Conservation (phyloP, 2,888 invertebrate genomes). For the Cenopis cana region DNA sequence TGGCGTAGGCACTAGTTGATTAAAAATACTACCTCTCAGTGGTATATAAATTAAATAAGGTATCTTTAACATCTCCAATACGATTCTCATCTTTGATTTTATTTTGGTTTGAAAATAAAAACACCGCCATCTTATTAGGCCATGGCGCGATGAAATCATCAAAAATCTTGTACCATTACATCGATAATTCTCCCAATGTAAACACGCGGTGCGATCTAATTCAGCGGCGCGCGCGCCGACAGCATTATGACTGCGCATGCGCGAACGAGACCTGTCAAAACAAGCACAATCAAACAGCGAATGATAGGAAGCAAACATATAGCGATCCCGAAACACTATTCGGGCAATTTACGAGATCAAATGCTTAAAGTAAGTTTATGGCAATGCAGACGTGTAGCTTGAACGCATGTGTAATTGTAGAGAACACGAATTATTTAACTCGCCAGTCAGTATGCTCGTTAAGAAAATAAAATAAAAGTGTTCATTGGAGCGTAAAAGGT, state of each 20-base stretch:
- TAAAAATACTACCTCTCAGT: too few species aligned
- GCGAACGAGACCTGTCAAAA: constrained; percentile 81
- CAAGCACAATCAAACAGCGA: constrained; percentile 75
- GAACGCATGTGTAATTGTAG: neutral
- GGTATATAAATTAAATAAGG: too few species aligned
- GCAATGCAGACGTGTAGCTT: neutral
- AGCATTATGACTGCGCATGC: constrained; percentile 65
- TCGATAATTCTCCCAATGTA: constrained; percentile 10
- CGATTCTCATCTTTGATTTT: neutral
- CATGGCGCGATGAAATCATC: constrained; percentile 29
- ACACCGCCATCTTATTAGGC: constrained; percentile 10
- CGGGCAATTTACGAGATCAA: constrained; percentile 57
- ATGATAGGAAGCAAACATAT: constrained; percentile 83
- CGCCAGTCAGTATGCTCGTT: too few species aligned
- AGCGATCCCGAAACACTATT: constrained; percentile 76
- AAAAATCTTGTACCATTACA: constrained; percentile 16
- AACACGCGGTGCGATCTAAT: constrained; percentile 13
- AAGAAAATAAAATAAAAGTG: too few species aligned
- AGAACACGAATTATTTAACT: too few species aligned
- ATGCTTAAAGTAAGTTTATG: neutral
- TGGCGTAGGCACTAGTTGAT: too few species aligned
- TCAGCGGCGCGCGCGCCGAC: constrained; percentile 62
- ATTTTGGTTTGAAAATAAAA: neutral
- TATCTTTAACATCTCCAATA: neutral
- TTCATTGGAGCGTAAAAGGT: too few species aligned